Percentiles rank a stretch among this genome's conserved stretches.
Conservation (phyloP, 1,140 invertebrate genomes). For the Theocolax elegans region DNA sequence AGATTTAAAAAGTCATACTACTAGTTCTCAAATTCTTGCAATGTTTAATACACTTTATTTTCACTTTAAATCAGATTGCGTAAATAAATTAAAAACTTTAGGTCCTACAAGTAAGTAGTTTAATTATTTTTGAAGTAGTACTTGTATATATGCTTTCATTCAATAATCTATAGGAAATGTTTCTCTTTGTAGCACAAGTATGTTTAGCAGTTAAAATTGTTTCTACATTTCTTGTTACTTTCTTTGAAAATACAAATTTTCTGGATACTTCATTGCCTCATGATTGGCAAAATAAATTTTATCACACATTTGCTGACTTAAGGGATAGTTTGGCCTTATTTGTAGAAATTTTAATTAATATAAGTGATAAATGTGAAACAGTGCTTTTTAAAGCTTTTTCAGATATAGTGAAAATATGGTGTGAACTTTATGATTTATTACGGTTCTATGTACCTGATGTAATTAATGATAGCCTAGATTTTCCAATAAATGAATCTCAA, state of each 20-base stretch:
- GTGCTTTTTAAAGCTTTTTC: constrained; percentile 8
- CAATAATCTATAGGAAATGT: not conserved
- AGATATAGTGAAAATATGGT: constrained; percentile 27
- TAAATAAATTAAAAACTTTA: constrained; percentile 5
- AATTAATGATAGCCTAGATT: constrained; percentile 2
- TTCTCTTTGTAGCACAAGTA: constrained; percentile 15
- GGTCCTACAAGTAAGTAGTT: constrained; percentile 7
- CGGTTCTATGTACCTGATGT: constrained; percentile 5
- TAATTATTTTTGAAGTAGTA: not conserved
- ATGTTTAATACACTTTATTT: constrained; percentile 28
- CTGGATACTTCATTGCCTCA: constrained; percentile 23
- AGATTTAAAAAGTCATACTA: constrained; percentile 34
- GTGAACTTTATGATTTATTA: constrained; percentile 33
- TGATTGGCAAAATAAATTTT: constrained; percentile 33
- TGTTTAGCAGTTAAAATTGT: constrained; percentile 14
- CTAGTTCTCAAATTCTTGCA: constrained; percentile 27
- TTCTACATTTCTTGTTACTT: not conserved
- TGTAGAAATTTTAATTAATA: constrained; percentile 15
- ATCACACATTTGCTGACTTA: constrained; percentile 15
- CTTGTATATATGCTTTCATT: not conserved
- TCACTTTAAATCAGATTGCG: constrained; percentile 39
- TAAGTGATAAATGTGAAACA: not conserved
- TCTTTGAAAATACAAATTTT: constrained; percentile 30
- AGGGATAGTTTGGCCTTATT: constrained; percentile 2
- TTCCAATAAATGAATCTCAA: constrained; percentile 23